Evolutionary conservation across 2,888 invertebrate genomes (phyloP).

Genomic region (Acanthacorydalis orientalis): DNA sequence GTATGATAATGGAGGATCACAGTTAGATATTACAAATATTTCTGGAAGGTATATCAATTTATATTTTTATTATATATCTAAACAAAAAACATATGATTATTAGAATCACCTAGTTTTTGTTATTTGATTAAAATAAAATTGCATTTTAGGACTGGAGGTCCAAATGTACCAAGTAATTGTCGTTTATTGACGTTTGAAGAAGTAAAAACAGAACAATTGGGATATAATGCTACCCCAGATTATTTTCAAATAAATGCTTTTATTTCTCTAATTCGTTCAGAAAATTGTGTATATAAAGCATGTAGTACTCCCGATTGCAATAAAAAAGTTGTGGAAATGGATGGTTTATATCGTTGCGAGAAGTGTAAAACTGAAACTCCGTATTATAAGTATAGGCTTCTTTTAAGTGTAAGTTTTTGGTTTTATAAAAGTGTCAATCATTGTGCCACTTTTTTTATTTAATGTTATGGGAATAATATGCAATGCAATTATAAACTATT

Average conservation of each 20-base stretch:
- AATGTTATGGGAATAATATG: background rate
- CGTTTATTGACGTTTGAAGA: constrained; percentile 67
- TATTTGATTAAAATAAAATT: background rate
- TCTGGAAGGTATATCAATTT: constrained; percentile 35
- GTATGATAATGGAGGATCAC: constrained; percentile 67
- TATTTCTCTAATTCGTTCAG: constrained; percentile 58
- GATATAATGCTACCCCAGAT: constrained; percentile 61
- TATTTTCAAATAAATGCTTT: constrained; percentile 67
- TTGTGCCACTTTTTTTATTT: background rate
- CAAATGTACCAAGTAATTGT: constrained; percentile 30
- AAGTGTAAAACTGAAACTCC: constrained; percentile 79
- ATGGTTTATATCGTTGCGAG: constrained; percentile 83
- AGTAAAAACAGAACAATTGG: constrained; percentile 50
- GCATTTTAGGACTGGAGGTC: constrained; percentile 21
- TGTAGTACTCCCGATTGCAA: constrained; percentile 83
- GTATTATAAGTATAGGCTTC: constrained; percentile 70
- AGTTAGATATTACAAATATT: constrained; percentile 42
- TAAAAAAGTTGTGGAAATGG: constrained; percentile 85
- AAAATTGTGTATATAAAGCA: constrained; percentile 80
- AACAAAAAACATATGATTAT: background rate
- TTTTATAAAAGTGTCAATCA: background rate
- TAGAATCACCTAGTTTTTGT: background rate
- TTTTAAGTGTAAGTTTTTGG: constrained; percentile 50
- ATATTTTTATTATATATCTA: constrained; percentile 2
- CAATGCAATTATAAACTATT: no score